Evolutionary conservation across 2,113 vertebrate species (phyloP).

Genomic region (Zootoca vivipara): DNA sequence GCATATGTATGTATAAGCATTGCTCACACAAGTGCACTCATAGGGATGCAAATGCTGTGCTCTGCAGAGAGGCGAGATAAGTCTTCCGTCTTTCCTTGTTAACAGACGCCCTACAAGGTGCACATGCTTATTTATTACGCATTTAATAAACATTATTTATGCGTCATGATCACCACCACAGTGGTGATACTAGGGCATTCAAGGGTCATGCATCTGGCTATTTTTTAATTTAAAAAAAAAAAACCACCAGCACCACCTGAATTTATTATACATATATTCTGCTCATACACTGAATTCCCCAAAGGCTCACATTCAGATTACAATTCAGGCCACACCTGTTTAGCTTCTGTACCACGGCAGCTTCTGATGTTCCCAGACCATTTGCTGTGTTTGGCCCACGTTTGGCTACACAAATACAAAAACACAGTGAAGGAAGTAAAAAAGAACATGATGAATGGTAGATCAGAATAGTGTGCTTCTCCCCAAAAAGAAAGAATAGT

Average conservation of each 20-base stretch:
- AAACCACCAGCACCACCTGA: not conserved
- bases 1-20: not conserved
- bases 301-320: not conserved
- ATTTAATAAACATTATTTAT: no score
- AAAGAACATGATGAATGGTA: not conserved
- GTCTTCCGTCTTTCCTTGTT: not conserved
- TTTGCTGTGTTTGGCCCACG: not conserved
- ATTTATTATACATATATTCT: not conserved
- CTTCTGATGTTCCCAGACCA: not conserved
- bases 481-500: not conserved
- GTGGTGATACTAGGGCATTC: not conserved
- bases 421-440: not conserved
- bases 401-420: not conserved
- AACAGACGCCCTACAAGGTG: not conserved
- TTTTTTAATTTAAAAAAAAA: not conserved
- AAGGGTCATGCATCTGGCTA: not conserved
- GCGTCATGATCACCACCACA: not conserved
- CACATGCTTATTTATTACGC: not conserved
- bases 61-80: not conserved
- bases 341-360: not conserved
- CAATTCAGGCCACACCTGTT: not conserved
- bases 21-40: not conserved
- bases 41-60: not conserved
- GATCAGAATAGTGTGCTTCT: not conserved
- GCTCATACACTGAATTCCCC: not conserved